Evolutionary conservation across 2,113 vertebrate genomes (phyloP), one percentile per base, ranked within the genome.

Genomic region (Zosterops pallidus): DNA sequence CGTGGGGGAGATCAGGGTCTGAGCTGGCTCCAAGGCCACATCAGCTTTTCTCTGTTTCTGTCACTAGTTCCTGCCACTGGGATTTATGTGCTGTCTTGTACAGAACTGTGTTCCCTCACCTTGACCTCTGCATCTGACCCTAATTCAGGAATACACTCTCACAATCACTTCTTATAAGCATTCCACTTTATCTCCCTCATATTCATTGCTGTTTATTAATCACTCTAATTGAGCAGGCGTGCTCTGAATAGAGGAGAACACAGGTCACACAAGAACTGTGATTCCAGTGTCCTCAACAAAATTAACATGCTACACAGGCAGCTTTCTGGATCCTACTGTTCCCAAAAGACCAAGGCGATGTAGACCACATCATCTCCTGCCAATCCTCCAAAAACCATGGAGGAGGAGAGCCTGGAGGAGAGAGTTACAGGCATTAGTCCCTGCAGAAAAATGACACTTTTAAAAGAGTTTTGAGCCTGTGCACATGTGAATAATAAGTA

Each of bases 121-220:
- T 52, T 76, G 64, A 62, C 83, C 59, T 89, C 67, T 39, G n/a
- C 39, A 52, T 67, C 60, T 90, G 71, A 95, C 80, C 83, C 70
- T 77, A 31, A 55, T 39, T 78, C 52, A 75, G n/a, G 46, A 75
- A 55, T 23, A 41, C 24, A 9, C 60, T 44, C 70, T 79, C 64
- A 28, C 59, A 83, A 59, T 74, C 42, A 52, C 69, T 89, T 67
- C 25, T 55, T 49, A 6, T 2, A 64, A 75, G 24, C 11, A 1
- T 83, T 56, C 26, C 39, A 13, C 50, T 86, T 75, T 28, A 64
- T 56, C 44, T 91, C 44, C 29, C 62, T 78, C 10, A 0, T 49
- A 31, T 28, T 59, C n/a, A 2, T 10, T 57, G 50, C 79, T 80
- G 33, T 68, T 93, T 92, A 65, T 88, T 88, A 88, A 57, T 89